phyloP scores from a whole-genome alignment of 1,140 invertebrate species.

The Nasonia longicornis region DNA sequence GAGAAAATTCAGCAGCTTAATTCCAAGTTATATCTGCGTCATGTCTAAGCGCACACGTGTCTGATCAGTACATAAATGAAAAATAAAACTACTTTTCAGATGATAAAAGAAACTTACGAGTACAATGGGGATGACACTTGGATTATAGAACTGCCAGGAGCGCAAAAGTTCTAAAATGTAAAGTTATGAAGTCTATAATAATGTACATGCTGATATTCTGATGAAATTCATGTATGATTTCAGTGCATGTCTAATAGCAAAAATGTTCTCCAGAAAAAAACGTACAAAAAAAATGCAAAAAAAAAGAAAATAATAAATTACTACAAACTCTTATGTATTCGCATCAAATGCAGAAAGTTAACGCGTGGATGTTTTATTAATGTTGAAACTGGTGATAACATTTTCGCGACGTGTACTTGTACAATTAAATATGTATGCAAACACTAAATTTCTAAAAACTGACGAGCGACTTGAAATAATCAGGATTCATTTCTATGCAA shows the following conservation, averaged over 20 bases:
- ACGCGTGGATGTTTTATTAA: conserved; percentile 13
- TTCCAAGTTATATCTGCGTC: conserved; percentile 35
- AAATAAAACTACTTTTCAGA: conserved; percentile 28
- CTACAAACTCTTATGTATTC: background rate
- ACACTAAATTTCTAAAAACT: no score
- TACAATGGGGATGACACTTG: conserved; percentile 27
- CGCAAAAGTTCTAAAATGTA: conserved; percentile 56
- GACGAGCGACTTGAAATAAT: background rate
- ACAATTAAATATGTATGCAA: background rate
- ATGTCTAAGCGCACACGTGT: conserved; percentile 49
- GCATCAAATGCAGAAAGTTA: conserved; percentile 13
- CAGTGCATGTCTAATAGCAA: background rate
- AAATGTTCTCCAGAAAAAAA: conserved; percentile 15
- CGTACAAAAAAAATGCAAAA: background rate
- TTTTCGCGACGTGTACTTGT: background rate
- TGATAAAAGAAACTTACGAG: conserved; percentile 22
- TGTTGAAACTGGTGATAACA: conserved; percentile 15
- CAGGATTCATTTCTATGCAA: background rate
- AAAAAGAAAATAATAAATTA: background rate
- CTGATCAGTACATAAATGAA: conserved; percentile 32
- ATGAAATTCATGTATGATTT: conserved; percentile 25
- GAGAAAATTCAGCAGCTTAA: conserved; percentile 21
- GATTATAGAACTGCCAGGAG: conserved; percentile 55
- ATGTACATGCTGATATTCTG: conserved; percentile 21
- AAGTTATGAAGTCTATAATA: conserved; percentile 28